These are phyloP conservation scores for Anagyrus pseudococci DNA, from an alignment of 2,888 invertebrate species.

Conservation along the genomic window DNA sequence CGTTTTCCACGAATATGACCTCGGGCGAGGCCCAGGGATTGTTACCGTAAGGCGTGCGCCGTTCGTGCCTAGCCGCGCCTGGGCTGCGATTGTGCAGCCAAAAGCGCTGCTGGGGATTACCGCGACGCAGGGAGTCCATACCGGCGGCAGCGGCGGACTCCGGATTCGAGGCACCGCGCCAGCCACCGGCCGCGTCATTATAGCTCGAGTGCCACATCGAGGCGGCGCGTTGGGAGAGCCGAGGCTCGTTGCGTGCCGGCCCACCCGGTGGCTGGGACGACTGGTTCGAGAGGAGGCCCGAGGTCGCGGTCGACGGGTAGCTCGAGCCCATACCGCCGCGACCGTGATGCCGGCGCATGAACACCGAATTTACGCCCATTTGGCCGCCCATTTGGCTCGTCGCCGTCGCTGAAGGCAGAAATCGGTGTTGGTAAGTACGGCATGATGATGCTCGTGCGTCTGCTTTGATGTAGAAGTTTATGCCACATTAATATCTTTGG, in stretches of 20 bases:
- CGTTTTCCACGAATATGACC: slow-evolving; percentile 29
- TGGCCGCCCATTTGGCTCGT: slow-evolving; percentile 24
- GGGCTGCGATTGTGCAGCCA: slow-evolving; percentile 23
- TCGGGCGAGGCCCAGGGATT: slow-evolving; percentile 31
- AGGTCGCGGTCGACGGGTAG: slow-evolving; percentile 36
- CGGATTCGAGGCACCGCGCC: slow-evolving; percentile 20
- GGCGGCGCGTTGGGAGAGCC: slow-evolving; percentile 27
- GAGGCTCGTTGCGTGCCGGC: slow-evolving; percentile 12
- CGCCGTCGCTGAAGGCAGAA: slow-evolving; percentile 19
- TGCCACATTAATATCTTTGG: no score
- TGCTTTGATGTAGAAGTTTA: not conserved
- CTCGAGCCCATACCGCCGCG: slow-evolving; percentile 25
- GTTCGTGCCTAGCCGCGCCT: slow-evolving; percentile 21
- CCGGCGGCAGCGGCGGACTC: not conserved
- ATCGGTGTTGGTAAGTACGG: not conserved
- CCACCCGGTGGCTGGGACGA: slow-evolving; percentile 15
- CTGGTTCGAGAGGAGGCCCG: slow-evolving; percentile 32
- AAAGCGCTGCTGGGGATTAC: slow-evolving; percentile 19
- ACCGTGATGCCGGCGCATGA: slow-evolving; percentile 31
- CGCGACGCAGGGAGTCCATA: slow-evolving; percentile 23
- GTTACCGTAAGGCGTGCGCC: slow-evolving; percentile 17
- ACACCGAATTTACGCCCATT: slow-evolving; percentile 27
- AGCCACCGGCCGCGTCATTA: slow-evolving; percentile 22
- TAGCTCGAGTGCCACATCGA: slow-evolving; percentile 39
- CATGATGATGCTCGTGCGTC: not conserved